A percentile compares a stretch with the other conserved stretches of the same genome.
phyloP scores from a whole-genome alignment of 1,140 invertebrate species.

The Bilobella aurantiaca region DNA sequence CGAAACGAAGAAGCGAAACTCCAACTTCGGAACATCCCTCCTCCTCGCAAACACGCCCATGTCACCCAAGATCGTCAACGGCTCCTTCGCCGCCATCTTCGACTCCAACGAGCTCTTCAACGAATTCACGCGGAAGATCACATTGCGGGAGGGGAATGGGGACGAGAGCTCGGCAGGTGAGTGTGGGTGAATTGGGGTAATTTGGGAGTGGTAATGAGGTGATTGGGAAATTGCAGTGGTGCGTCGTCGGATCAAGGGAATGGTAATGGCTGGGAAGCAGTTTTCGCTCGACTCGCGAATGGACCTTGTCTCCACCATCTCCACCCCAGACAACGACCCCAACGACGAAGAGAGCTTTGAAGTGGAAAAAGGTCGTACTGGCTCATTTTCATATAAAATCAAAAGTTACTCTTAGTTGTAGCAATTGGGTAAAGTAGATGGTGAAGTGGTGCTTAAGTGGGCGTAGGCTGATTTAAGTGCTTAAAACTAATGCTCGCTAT shows the following conservation, averaged over 20 bases:
- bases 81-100: slow-evolving; percentile 88
- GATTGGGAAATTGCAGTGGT: slow-evolving; percentile 51
- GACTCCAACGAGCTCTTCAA: slow-evolving; percentile 52
- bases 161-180: slow-evolving; percentile 35
- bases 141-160: slow-evolving; percentile 30
- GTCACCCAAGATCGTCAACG: slow-evolving; percentile 94
- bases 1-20: slow-evolving; percentile 62
- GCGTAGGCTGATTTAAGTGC: neutral
- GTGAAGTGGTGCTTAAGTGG: neutral
- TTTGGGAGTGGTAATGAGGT: too few relatives aligned
- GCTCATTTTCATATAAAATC: neutral
- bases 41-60: slow-evolving; percentile 87
- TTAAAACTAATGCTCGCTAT: neutral
- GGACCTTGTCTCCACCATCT: slow-evolving; percentile 65
- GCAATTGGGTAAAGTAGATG: neutral
- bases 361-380: slow-evolving; percentile 28
- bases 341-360: slow-evolving; percentile 15
- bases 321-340: slow-evolving; percentile 12
- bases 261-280: slow-evolving; percentile 70
- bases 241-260: slow-evolving; percentile 66
- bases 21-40: slow-evolving; percentile 83
- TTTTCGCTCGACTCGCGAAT: slow-evolving; percentile 82
- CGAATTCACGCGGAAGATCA: slow-evolving; percentile 30
- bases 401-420: neutral
- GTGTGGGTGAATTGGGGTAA: neutral